phyloP scores from a whole-genome alignment of 2,888 invertebrate genomes.

The Vandiemenella viatica region DNA sequence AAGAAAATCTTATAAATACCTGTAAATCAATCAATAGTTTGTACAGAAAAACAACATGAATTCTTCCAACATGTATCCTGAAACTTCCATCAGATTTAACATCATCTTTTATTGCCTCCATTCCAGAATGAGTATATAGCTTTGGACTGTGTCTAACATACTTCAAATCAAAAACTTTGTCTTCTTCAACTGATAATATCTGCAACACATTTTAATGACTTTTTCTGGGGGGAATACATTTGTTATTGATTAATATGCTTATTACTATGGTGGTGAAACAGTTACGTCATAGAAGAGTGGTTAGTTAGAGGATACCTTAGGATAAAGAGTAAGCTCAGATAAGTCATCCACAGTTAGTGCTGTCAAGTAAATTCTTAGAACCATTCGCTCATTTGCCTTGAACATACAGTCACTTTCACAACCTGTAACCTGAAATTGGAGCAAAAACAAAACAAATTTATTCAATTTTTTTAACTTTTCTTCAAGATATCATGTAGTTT shows the following conservation, averaged over 20 bases:
- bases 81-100: slow-evolving; percentile 54
- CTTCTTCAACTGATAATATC: slow-evolving; percentile 63
- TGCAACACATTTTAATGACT: slow-evolving; percentile 27
- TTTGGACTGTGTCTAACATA: slow-evolving; percentile 53
- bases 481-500: slow-evolving; percentile 10
- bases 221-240: not conserved
- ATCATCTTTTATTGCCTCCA: slow-evolving; percentile 31
- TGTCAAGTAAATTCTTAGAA: slow-evolving; percentile 51
- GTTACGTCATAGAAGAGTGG: not conserved
- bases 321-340: slow-evolving; percentile 56
- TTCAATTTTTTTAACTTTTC: not conserved
- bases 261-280: not conserved
- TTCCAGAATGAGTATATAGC: slow-evolving; percentile 35
- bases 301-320: slow-evolving; percentile 37
- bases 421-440: slow-evolving; percentile 27
- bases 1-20: slow-evolving; percentile 30
- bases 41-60: slow-evolving; percentile 54
- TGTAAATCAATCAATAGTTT: slow-evolving; percentile 47
- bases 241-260: not conserved
- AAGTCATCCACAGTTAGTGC: slow-evolving; percentile 55
- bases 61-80: slow-evolving; percentile 49
- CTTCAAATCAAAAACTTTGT: slow-evolving; percentile 64
- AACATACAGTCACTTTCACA: slow-evolving; percentile 63
- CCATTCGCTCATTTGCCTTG: slow-evolving; percentile 60
- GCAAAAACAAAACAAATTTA: slow-evolving; percentile 9